A percentile compares a stretch with the other conserved stretches of the same genome.
phyloP scores from a whole-genome alignment of 2,888 invertebrate genomes.

The Xestia ashworthii region DNA sequence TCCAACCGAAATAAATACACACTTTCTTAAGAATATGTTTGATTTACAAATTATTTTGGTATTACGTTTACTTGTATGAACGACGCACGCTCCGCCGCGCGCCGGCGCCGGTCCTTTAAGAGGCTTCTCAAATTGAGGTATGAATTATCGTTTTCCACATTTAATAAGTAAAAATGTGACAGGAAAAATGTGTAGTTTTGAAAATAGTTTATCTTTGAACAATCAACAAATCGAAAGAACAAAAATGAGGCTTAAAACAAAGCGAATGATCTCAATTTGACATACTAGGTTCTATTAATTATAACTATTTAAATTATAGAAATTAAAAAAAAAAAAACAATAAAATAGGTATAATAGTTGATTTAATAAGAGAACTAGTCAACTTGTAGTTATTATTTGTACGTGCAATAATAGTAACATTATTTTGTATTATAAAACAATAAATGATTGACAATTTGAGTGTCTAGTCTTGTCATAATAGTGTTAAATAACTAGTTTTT shows the following conservation, averaged over 20 bases:
- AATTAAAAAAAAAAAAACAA: background rate
- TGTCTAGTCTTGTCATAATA: constrained; percentile 44
- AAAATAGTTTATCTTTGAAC: background rate
- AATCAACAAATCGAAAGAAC: background rate
- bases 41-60: too few relatives aligned
- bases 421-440: constrained; percentile 58
- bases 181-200: background rate
- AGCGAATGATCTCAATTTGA: background rate
- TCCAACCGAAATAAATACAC: too few relatives aligned
- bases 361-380: constrained; percentile 35
- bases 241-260: background rate
- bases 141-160: background rate
- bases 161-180: background rate
- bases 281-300: constrained; percentile 5
- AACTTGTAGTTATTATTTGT: constrained; percentile 43
- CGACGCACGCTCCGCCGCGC: too few relatives aligned
- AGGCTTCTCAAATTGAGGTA: too few relatives aligned
- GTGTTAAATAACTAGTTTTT: constrained; percentile 6
- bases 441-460: constrained; percentile 31
- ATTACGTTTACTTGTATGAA: too few relatives aligned
- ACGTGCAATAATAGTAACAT: constrained; percentile 68
- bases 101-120: too few relatives aligned
- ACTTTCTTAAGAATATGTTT: too few relatives aligned
- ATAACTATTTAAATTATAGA: constrained; percentile 9
- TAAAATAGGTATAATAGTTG: constrained; percentile 10